Percentiles rank a stretch among this genome's conserved stretches.
Evolutionary conservation across 2,797 vertebrate genomes (phyloP).

Genomic region (Sebastes variabilis): DNA sequence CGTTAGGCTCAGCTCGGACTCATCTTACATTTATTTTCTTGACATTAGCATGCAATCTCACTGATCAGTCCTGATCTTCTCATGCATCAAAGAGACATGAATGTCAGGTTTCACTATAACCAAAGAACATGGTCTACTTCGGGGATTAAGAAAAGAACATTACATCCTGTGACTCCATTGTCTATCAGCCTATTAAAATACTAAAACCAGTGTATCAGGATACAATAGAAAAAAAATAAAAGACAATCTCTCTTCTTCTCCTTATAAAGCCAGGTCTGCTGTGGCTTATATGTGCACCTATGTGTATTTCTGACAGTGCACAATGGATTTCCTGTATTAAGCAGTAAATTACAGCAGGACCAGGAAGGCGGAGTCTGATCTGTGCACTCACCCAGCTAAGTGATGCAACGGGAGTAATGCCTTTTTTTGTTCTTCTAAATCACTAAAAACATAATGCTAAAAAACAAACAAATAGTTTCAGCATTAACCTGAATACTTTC

Average conservation of each 20-base stretch:
- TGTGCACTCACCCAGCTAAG: neutral
- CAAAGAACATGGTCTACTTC: constrained; percentile 36
- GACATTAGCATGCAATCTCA: constrained; percentile 35
- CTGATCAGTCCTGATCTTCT: constrained; percentile 3
- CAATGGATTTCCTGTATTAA: constrained; percentile 24
- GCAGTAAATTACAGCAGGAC: neutral
- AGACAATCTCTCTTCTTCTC: constrained; percentile 26
- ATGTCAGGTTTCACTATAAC: constrained; percentile 30
- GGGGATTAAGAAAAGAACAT: constrained; percentile 53
- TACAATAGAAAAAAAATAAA: neutral
- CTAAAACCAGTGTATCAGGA: constrained; percentile 34
- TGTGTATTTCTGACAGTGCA: neutral
- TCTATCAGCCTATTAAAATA: constrained; percentile 37
- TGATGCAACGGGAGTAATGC: neutral
- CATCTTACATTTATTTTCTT: constrained; percentile 27
- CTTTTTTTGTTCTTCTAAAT: neutral
- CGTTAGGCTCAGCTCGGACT: constrained; percentile 10
- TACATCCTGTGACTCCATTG: constrained; percentile 40
- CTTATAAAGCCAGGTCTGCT: constrained; percentile 62
- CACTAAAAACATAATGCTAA: neutral
- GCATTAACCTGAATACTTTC: neutral
- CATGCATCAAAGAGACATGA: constrained; percentile 45
- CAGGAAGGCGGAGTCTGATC: neutral
- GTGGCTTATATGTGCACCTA: constrained; percentile 11
- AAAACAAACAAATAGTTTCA: neutral